Evolutionary conservation across 1,140 invertebrate species (phyloP).

Genomic region (Sogatella furcifera): DNA sequence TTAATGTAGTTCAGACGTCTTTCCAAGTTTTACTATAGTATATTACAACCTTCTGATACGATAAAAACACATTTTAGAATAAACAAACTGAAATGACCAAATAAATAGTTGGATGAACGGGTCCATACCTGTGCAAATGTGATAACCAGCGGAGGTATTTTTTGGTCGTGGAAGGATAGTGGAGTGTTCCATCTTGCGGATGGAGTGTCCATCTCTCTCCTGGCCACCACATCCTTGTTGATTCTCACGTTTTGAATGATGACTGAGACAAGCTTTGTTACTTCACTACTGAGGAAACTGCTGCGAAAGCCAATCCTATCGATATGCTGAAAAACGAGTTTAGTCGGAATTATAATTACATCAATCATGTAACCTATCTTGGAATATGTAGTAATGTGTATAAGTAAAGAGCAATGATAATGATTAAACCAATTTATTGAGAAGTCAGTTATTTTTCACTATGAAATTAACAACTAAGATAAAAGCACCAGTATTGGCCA

Average conservation of each 20-base stretch:
- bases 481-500: too few relatives aligned
- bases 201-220: conserved; percentile 14
- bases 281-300: conserved; percentile 80
- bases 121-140: conserved; percentile 65
- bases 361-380: too few relatives aligned
- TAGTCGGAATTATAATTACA: neutral
- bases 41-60: too few relatives aligned
- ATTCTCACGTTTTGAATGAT: conserved; percentile 73
- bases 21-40: too few relatives aligned
- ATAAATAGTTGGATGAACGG: neutral
- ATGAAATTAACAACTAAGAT: too few relatives aligned
- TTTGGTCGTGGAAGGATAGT: conserved; percentile 33
- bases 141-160: conserved; percentile 63
- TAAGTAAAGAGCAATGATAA: too few relatives aligned
- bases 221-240: conserved; percentile 55
- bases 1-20: too few relatives aligned
- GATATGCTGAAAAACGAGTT: conserved; percentile 53
- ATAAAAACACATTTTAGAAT: too few relatives aligned
- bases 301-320: conserved; percentile 77
- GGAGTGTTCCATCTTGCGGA: conserved; percentile 20
- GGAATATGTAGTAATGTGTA: too few relatives aligned
- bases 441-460: too few relatives aligned
- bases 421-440: too few relatives aligned
- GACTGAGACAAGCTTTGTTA: conserved; percentile 76
- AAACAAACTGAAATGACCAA: too few relatives aligned